Evolutionary conservation across 1,140 invertebrate species (phyloP).

Genomic region (Anastatus disparis): DNA sequence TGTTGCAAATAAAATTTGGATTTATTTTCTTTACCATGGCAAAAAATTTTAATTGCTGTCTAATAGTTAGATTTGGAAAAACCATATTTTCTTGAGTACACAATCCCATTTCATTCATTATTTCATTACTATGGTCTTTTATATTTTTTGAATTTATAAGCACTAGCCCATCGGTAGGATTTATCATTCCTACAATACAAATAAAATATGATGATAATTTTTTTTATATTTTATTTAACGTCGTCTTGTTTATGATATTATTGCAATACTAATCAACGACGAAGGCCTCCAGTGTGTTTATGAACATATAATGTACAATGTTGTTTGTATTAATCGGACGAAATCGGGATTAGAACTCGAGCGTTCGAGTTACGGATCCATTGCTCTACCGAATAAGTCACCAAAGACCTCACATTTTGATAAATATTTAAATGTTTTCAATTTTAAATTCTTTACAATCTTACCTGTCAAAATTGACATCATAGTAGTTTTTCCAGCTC

Average conservation of each 20-base stretch:
- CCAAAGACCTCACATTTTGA: background rate
- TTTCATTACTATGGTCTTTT: slow-evolving; percentile 60
- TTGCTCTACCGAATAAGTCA: too few relatives aligned
- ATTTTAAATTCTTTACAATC: background rate
- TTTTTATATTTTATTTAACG: too few relatives aligned
- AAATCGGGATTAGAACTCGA: too few relatives aligned
- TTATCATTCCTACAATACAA: slow-evolving; percentile 68
- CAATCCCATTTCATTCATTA: slow-evolving; percentile 74
- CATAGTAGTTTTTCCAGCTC: slow-evolving; percentile 84
- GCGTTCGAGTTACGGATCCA: too few relatives aligned
- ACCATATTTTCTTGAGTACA: slow-evolving; percentile 97
- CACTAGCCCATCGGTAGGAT: slow-evolving; percentile 72
- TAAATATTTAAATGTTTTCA: background rate
- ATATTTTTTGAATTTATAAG: slow-evolving; percentile 74
- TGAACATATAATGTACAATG: too few relatives aligned
- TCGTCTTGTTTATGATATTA: too few relatives aligned
- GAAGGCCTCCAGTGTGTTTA: too few relatives aligned
- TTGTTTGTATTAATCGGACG: too few relatives aligned
- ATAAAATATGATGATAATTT: too few relatives aligned
- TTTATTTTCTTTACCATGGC: slow-evolving; percentile 67
- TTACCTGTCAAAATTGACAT: slow-evolving; percentile 75
- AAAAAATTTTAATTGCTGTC: slow-evolving; percentile 90
- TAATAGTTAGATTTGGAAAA: slow-evolving; percentile 90
- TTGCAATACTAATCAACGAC: too few relatives aligned
- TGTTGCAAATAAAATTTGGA: background rate